A percentile compares a stretch with the other conserved stretches of the same genome.
Evolutionary conservation across 2,113 vertebrate species (phyloP).

Genomic region (Gasterosteus aculeatus): DNA sequence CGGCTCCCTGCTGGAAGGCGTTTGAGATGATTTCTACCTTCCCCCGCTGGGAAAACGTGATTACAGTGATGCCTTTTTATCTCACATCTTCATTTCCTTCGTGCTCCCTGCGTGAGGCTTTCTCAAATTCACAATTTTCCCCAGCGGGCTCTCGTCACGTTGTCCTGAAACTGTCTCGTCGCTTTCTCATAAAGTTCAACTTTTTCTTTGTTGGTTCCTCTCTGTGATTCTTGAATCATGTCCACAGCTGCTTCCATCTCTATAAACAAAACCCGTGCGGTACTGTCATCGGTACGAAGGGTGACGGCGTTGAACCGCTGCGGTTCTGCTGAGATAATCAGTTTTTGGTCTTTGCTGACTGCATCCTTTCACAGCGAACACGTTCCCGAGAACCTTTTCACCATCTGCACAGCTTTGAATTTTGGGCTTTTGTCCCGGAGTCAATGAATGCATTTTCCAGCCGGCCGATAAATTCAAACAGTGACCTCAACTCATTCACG

Average conservation of each 20-base stretch:
- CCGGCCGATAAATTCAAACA: neutral
- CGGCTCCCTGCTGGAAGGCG: neutral
- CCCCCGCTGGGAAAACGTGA: constrained; percentile 28
- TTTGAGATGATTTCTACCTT: neutral
- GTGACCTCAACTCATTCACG: neutral
- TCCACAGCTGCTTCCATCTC: constrained; percentile 54
- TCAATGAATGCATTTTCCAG: neutral
- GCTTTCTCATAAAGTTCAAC: constrained; percentile 47
- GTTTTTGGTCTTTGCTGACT: constrained; percentile 36
- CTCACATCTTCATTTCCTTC: constrained; percentile 42
- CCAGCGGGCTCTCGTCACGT: constrained; percentile 37
- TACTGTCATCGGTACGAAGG: constrained; percentile 39
- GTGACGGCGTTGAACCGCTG: constrained; percentile 39
- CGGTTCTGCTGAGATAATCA: constrained; percentile 39
- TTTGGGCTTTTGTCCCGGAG: neutral
- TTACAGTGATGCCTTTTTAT: constrained; percentile 33
- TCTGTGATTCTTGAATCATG: constrained; percentile 27
- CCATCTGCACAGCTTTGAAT: neutral
- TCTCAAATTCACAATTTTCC: constrained; percentile 28
- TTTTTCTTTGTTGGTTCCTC: neutral
- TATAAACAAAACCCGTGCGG: constrained; percentile 42
- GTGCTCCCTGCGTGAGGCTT: neutral
- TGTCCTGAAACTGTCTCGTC: constrained; percentile 43
- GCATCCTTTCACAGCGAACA: constrained; percentile 8
- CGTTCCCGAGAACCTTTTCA: neutral